A percentile compares a stretch with the other conserved stretches of the same genome.
phyloP scores from a whole-genome alignment of 2,113 vertebrate genomes.

The Anarrhichthys ocellatus region DNA sequence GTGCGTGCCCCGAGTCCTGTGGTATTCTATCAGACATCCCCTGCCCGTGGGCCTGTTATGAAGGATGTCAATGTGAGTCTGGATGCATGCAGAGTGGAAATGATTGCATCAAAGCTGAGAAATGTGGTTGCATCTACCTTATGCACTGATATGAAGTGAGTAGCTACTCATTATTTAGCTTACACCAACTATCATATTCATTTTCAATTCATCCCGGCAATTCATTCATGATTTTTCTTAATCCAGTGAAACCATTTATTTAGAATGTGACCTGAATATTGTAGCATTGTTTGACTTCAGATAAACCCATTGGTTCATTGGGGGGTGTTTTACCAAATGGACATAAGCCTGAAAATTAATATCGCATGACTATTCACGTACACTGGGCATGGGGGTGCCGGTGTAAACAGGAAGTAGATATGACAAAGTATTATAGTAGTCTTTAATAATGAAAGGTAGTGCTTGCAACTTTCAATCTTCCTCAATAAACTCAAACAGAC shows the following conservation, averaged over 20 bases:
- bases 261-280: neutral
- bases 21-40: conserved; percentile 24
- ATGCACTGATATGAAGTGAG: conserved; percentile 48
- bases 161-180: neutral
- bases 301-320: neutral
- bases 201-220: neutral
- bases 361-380: neutral
- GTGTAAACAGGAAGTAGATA: neutral
- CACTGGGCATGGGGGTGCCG: neutral
- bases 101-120: conserved; percentile 45
- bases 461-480: no score
- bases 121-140: conserved; percentile 52
- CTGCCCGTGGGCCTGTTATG: conserved; percentile 54
- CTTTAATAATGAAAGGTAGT: no score
- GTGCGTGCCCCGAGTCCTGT: conserved; percentile 56
- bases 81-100: conserved; percentile 40
- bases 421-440: neutral
- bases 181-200: neutral
- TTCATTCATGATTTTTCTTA: neutral
- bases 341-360: neutral
- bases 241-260: neutral
- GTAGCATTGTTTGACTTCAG: neutral
- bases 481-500: no score
- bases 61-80: conserved; percentile 58
- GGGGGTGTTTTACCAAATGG: conserved; percentile 24